Conservation (phyloP, 2,113 vertebrate genomes). For the Vimba vimba region DNA sequence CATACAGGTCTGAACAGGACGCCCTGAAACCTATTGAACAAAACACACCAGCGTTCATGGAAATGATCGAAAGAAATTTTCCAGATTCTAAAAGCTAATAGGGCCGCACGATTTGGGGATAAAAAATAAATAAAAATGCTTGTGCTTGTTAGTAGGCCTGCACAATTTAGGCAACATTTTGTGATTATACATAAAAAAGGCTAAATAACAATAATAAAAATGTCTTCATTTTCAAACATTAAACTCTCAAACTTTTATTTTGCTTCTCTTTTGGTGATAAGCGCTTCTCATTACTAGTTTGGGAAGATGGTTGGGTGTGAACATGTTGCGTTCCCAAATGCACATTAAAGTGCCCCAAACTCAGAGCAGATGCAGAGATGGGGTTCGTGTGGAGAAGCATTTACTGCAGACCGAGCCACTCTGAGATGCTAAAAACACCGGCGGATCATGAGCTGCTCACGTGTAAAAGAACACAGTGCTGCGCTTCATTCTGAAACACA, state of each 20-base stretch:
- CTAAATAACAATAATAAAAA: too few species aligned
- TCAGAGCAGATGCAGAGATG: too few species aligned
- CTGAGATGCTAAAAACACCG: too few species aligned
- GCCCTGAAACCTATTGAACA: slow-evolving; percentile 64
- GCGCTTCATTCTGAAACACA: neutral
- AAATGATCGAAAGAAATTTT: neutral
- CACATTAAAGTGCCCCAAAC: too few species aligned
- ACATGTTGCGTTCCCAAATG: too few species aligned
- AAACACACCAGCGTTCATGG: slow-evolving; percentile 1
- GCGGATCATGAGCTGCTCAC: neutral
- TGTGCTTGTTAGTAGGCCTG: neutral
- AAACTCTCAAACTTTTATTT: too few species aligned
- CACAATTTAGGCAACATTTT: neutral
- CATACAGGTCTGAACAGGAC: slow-evolving; percentile 67
- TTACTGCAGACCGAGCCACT: too few species aligned
- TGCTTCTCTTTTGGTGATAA: too few species aligned
- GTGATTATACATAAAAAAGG: neutral
- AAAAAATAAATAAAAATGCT: neutral
- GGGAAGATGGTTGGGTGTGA: too few species aligned
- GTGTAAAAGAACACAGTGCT: neutral
- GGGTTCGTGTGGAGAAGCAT: too few species aligned
- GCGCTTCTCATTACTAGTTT: too few species aligned
- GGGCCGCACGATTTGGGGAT: neutral
- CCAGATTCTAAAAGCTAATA: neutral
- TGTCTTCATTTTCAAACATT: too few species aligned